These are phyloP conservation scores for Anneissia japonica DNA, from an alignment of 35 echinoderm and acorn worm genomes.

Conservation along the genomic window DNA sequence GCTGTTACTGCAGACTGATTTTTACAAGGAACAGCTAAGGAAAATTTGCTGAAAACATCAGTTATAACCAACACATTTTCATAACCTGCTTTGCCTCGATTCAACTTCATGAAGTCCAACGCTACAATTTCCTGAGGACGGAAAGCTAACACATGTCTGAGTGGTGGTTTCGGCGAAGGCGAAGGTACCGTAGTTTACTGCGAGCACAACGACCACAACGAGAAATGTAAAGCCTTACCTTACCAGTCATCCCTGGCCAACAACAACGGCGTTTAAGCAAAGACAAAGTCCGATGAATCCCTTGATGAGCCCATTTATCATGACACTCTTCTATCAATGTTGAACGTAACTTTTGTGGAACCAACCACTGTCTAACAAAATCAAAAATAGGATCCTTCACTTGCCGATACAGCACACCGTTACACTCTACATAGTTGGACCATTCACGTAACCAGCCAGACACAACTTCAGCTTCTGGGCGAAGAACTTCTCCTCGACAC, in stretches of 20 bases:
- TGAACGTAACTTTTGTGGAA: neutral
- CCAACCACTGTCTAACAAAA: neutral
- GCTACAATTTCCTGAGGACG: constrained; percentile 1
- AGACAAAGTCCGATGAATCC: neutral
- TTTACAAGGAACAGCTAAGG: too few species aligned
- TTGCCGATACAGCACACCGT: constrained; percentile 25
- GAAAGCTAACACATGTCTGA: constrained; percentile 16
- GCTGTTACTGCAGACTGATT: too few species aligned
- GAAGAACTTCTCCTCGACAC: neutral
- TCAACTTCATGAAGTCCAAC: neutral
- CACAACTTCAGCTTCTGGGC: neutral
- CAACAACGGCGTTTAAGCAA: constrained; percentile 11
- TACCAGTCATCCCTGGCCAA: constrained; percentile 21
- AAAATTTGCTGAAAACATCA: too few species aligned
- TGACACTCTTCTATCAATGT: neutral
- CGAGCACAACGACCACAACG: constrained; percentile 1
- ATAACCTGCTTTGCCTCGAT: neutral
- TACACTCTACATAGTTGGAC: neutral
- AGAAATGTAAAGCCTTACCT: neutral
- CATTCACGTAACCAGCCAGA: neutral
- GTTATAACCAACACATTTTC: neutral
- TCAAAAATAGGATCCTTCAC: neutral
- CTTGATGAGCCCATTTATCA: constrained; percentile 43
- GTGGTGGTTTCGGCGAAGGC: neutral
- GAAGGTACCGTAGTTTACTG: constrained; percentile 15